phyloP scores from a whole-genome alignment of 2,797 vertebrate genomes.

The Erpetoichthys calabaricus region DNA sequence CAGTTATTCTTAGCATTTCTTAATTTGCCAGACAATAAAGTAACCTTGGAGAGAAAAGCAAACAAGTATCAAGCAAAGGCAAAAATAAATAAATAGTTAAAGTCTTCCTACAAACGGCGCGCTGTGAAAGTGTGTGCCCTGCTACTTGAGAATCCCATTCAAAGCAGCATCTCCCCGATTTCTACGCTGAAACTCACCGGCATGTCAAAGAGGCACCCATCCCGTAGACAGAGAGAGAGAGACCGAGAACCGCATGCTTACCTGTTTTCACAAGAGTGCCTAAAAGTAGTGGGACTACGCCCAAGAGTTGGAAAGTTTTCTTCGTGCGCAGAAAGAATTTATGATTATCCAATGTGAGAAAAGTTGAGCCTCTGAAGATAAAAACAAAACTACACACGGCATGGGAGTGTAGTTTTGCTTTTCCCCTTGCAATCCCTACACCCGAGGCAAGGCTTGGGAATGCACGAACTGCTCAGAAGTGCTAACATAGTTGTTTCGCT shows the following conservation, averaged over 20 bases:
- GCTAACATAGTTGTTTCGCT: slow-evolving; percentile 53
- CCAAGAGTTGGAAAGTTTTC: slow-evolving; percentile 53
- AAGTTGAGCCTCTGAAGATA: slow-evolving; percentile 63
- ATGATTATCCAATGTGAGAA: slow-evolving; percentile 80
- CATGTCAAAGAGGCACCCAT: no score
- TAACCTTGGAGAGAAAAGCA: slow-evolving; percentile 46
- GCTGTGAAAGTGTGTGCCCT: no score
- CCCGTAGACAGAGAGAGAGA: no score
- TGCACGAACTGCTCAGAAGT: slow-evolving; percentile 90
- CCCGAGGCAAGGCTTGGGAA: slow-evolving; percentile 95
- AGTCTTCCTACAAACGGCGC: no score
- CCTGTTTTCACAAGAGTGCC: slow-evolving; percentile 80
- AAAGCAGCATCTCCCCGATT: no score
- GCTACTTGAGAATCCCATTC: no score
- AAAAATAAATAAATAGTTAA: no score
- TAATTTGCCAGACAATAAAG: slow-evolving; percentile 53
- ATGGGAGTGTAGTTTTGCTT: slow-evolving; percentile 80
- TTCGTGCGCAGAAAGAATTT: slow-evolving; percentile 68
- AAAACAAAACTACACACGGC: slow-evolving; percentile 78
- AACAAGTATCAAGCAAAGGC: no score
- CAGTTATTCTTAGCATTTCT: slow-evolving; percentile 76
- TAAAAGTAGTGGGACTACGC: slow-evolving; percentile 69
- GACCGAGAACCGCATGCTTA: slow-evolving; percentile 41
- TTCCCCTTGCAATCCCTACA: slow-evolving; percentile 88
- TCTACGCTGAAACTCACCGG: no score